Base-by-base conservation (phyloP, 2,113 vertebrate species). In the Euleptes europaea region DNA sequence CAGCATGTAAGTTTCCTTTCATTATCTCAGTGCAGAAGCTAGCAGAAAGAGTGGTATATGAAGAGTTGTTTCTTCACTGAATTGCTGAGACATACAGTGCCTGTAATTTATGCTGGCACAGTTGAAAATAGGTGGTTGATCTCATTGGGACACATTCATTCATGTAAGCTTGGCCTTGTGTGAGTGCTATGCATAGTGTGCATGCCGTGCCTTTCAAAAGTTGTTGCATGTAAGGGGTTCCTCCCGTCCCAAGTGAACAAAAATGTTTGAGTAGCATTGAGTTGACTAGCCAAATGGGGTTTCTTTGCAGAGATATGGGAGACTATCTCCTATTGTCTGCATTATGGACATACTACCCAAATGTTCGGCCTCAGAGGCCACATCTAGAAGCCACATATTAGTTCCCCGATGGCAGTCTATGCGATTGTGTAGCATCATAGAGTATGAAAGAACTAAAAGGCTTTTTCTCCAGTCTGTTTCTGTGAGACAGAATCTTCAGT, bases 1-100 rank as follows among this genome's bases (percentile, higher is more conserved):
- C 96, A 94, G 44, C 97, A 98, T 92, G 99, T 98, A 85, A 97
- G 97, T 88, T 70, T 67, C 63, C 54, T 40, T 2, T 67, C 38
- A 66, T 33, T 1, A 0, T 31, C 19, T 33, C 44, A 7, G 44
- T 28, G 54, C 19, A 72, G 63, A 33, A 69, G 12, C n/a, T 33
- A 78, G 4, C 23, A 65, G 75, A 7, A 83, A 40, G 76, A 49
- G 23, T 9, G 71, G n/a, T 40, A 83, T 35, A 23, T 88, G 74
- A 35, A 31, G 49, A 91, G 47, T 54, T 87, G 23, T 23, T 85
- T 88, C 66, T 91, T 90, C 38, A 35, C 82, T n/a, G 21, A 33
- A 63, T 70, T 4, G 0, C 26, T 69, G 67, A 57, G 26, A 44
- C 19, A 33, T 42, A 31, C 0, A 35, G 83, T 35, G 17, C 67